A percentile compares a stretch with the other conserved stretches of the same genome.
Conservation (phyloP, 2,888 invertebrate species). For the Andrena haemorrhoa region DNA sequence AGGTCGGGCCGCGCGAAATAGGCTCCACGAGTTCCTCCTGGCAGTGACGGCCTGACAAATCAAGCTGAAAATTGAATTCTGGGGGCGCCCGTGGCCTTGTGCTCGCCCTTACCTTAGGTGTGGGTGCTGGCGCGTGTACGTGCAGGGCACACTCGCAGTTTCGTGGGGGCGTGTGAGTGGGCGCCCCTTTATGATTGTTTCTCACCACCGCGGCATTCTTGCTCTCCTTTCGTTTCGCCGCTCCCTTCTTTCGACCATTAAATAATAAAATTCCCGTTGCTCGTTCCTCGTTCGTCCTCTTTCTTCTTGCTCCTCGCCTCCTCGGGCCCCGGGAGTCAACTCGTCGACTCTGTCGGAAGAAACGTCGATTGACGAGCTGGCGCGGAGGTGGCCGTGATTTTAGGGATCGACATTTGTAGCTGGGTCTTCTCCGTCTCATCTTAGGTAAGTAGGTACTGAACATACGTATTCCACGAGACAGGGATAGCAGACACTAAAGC, state of each 20-base stretch:
- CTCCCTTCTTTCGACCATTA: slow-evolving; percentile 59
- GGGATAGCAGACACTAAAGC: too few species aligned
- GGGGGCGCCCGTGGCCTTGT: slow-evolving; percentile 70
- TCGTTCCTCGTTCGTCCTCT: slow-evolving; percentile 23
- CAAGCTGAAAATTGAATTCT: slow-evolving; percentile 84
- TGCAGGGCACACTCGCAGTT: slow-evolving; percentile 15
- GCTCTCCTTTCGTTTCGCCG: slow-evolving; percentile 61
- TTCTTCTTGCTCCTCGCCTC: background rate
- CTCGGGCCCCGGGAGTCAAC: too few species aligned
- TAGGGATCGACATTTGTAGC: background rate
- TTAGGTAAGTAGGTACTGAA: too few species aligned
- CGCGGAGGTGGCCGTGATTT: background rate
- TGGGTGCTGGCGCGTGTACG: slow-evolving; percentile 36
- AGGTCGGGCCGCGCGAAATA: slow-evolving; percentile 75
- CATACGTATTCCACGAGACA: too few species aligned
- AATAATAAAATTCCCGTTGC: slow-evolving; percentile 62
- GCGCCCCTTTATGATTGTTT: slow-evolving; percentile 72
- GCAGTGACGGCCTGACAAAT: slow-evolving; percentile 82
- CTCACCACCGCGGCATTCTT: slow-evolving; percentile 66
- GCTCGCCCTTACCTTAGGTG: slow-evolving; percentile 34
- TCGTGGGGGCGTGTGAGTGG: slow-evolving; percentile 34
- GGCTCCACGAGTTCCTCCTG: slow-evolving; percentile 72
- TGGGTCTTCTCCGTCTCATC: background rate
- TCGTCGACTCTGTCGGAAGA: background rate
- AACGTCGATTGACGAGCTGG: background rate